Percentiles rank a stretch among this genome's conserved stretches.
phyloP scores from a whole-genome alignment of 2,113 vertebrate genomes.

The Sinocyclocheilus maitianheensis region DNA sequence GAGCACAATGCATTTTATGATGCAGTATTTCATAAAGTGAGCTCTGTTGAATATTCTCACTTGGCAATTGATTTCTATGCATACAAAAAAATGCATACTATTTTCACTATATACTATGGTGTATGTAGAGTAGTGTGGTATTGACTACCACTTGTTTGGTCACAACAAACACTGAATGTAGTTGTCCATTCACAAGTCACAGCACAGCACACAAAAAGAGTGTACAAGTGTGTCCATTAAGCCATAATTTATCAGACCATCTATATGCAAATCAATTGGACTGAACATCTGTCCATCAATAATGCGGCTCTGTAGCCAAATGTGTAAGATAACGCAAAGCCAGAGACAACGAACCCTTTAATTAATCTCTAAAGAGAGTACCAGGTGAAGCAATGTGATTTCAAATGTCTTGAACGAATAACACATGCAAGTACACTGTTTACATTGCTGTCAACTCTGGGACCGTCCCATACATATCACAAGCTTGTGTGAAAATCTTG shows the following conservation, averaged over 20 bases:
- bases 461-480: neutral
- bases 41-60: neutral
- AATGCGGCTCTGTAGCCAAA: slow-evolving; percentile 16
- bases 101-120: neutral
- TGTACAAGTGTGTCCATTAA: neutral
- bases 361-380: neutral
- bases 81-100: neutral
- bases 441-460: neutral
- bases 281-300: slow-evolving; percentile 11
- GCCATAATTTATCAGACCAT: neutral
- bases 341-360: slow-evolving; percentile 22
- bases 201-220: neutral
- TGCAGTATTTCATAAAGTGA: neutral
- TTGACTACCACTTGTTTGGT: neutral
- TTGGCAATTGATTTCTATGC: neutral
- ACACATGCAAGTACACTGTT: neutral
- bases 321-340: slow-evolving; percentile 1
- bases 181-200: neutral
- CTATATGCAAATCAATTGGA: slow-evolving; percentile 14
- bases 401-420: neutral
- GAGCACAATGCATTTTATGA: neutral
- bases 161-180: neutral
- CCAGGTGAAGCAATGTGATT: neutral
- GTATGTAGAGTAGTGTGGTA: neutral
- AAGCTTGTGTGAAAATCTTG: neutral